Evolutionary conservation across 2,888 invertebrate species (phyloP).

Genomic region (Oxycera nigricornis): DNA sequence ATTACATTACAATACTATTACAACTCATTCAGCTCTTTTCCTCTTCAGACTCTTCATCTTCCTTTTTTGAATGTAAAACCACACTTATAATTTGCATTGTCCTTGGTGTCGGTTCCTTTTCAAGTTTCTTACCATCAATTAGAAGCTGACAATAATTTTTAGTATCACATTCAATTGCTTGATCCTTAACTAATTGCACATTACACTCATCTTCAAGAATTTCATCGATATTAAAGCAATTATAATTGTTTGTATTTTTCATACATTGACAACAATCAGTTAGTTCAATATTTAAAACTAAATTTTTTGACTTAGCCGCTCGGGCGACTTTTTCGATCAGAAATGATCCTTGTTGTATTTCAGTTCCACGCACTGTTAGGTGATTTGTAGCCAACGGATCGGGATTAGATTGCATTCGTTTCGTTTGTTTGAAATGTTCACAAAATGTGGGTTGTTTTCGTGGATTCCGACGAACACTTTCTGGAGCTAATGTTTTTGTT

Average conservation of each 20-base stretch:
- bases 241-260: slow-evolving; percentile 28
- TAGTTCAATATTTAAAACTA: slow-evolving; percentile 42
- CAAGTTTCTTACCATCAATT: background rate
- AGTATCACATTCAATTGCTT: background rate
- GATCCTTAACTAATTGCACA: background rate
- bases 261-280: slow-evolving; percentile 47
- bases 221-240: slow-evolving; percentile 24
- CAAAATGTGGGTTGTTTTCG: slow-evolving; percentile 44
- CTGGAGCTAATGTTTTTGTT: slow-evolving; percentile 43
- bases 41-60: too few relatives aligned
- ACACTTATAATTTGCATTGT: slow-evolving; percentile 45
- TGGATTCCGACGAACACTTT: slow-evolving; percentile 43
- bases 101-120: slow-evolving; percentile 41
- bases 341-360: background rate
- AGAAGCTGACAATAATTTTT: background rate
- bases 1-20: too few relatives aligned
- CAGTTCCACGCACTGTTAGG: slow-evolving; percentile 42
- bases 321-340: background rate
- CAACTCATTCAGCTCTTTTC: too few relatives aligned
- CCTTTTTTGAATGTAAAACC: slow-evolving; percentile 42
- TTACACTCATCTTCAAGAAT: slow-evolving; percentile 31
- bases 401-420: background rate
- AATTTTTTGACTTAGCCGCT: background rate
- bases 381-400: slow-evolving; percentile 14
- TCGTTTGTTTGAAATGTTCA: slow-evolving; percentile 42